Evolutionary conservation across 2,888 invertebrate species (phyloP).

Genomic region (Tiliacea aurago): DNA sequence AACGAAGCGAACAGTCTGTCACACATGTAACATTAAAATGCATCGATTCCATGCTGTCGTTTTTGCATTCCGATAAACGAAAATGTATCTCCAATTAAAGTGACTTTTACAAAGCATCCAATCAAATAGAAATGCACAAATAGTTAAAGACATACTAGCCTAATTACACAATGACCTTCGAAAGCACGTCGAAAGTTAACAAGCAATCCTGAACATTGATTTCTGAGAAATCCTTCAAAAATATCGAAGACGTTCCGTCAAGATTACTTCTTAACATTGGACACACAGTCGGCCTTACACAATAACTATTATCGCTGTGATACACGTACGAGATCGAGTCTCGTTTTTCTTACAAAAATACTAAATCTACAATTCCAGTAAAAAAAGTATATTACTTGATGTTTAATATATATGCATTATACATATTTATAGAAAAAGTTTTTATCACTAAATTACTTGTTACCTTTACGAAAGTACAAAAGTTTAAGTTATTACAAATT

Average conservation of each 20-base stretch:
- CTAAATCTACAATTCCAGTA: conserved; percentile 88
- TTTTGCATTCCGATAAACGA: conserved; percentile 45
- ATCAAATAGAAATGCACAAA: conserved; percentile 82
- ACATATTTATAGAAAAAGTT: conserved; percentile 87
- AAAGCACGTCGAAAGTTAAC: conserved; percentile 73
- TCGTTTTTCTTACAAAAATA: conserved; percentile 88
- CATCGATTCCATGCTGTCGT: conserved; percentile 53
- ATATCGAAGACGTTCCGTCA: conserved; percentile 58
- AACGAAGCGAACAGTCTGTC: conserved; percentile 50
- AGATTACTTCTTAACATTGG: conserved; percentile 79
- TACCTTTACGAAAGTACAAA: conserved; percentile 89
- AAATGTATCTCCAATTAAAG: conserved; percentile 49
- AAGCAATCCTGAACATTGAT: conserved; percentile 73
- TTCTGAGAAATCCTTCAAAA: conserved; percentile 47
- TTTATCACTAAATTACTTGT: conserved; percentile 86
- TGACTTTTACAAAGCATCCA: conserved; percentile 81
- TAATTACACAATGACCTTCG: conserved; percentile 79
- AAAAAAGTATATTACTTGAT: conserved; percentile 88
- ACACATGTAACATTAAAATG: conserved; percentile 49
- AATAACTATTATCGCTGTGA: conserved; percentile 90
- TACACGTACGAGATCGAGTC: conserved; percentile 87
- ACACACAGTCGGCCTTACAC: conserved; percentile 78
- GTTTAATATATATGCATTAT: conserved; percentile 85
- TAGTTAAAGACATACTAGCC: conserved; percentile 80
- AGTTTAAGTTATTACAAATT: conserved; percentile 85